These are phyloP conservation scores for Clarias fuscus DNA, from an alignment of 2,797 vertebrate species.

Conservation along the genomic window DNA sequence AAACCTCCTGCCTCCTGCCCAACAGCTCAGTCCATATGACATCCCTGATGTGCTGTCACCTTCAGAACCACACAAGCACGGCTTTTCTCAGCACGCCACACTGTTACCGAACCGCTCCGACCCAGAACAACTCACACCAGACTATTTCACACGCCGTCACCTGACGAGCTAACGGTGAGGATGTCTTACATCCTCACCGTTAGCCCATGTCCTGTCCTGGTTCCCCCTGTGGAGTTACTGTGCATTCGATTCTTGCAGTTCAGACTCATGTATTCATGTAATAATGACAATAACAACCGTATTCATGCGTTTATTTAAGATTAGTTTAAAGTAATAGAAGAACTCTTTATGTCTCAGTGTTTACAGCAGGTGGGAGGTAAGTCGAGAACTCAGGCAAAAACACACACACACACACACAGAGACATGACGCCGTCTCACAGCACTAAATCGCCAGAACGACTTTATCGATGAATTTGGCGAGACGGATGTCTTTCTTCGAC, in stretches of 20 bases:
- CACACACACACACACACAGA: neutral
- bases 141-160: neutral
- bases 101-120: neutral
- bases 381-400: neutral
- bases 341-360: neutral
- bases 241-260: neutral
- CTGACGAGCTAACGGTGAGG: too few relatives aligned
- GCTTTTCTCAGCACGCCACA: neutral
- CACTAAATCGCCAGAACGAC: constrained; percentile 69
- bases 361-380: neutral
- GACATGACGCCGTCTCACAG: neutral
- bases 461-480: constrained; percentile 94
- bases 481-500: constrained; percentile 86
- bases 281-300: neutral
- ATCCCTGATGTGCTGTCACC: neutral
- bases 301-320: neutral
- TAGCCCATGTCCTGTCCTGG: neutral
- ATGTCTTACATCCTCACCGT: too few relatives aligned
- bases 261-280: neutral
- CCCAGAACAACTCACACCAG: neutral
- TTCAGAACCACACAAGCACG: neutral
- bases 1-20: neutral
- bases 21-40: neutral
- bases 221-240: neutral
- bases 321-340: neutral